phyloP scores from a whole-genome alignment of 2,888 invertebrate genomes.

The Caenorhabditis japonica region DNA sequence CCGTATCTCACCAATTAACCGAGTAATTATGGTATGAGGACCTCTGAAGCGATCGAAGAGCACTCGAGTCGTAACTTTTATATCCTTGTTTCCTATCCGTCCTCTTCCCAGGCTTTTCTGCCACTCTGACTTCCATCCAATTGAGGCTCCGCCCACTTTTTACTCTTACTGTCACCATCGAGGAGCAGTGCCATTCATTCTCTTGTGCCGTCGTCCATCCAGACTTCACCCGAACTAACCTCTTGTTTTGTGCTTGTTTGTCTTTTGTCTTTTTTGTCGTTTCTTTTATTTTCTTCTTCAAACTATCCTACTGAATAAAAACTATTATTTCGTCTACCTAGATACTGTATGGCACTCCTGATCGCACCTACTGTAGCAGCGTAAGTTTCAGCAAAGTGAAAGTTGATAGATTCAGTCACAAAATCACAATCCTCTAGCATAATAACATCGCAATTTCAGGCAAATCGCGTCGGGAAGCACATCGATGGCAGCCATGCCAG shows the following conservation, averaged over 20 bases:
- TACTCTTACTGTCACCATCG: constrained; percentile 27
- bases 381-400: constrained; percentile 24
- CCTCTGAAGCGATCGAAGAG: neutral
- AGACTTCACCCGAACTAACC: constrained; percentile 17
- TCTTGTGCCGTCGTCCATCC: constrained; percentile 8
- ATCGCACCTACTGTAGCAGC: constrained; percentile 54
- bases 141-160: constrained; percentile 30
- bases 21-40: constrained; percentile 8
- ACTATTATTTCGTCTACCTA: constrained; percentile 6
- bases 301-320: constrained; percentile 3
- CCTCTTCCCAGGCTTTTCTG: constrained; percentile 2
- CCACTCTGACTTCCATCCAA: constrained; percentile 9
- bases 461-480: constrained; percentile 61
- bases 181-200: constrained; percentile 5
- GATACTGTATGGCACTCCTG: constrained; percentile 47
- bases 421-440: constrained; percentile 3
- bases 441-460: constrained; percentile 35
- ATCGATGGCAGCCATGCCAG: constrained; percentile 48
- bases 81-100: constrained; percentile 22
- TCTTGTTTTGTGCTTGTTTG: constrained; percentile 1
- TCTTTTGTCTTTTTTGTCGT: constrained; percentile 10
- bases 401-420: neutral
- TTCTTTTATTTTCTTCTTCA: neutral
- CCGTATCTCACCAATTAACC: constrained; percentile 1
- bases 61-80: constrained; percentile 35